Evolutionary conservation across 35 echinoderm and acorn worm species (phyloP), one percentile per base, ranked within the genome.

Genomic region (Stichopus chloronotus): DNA sequence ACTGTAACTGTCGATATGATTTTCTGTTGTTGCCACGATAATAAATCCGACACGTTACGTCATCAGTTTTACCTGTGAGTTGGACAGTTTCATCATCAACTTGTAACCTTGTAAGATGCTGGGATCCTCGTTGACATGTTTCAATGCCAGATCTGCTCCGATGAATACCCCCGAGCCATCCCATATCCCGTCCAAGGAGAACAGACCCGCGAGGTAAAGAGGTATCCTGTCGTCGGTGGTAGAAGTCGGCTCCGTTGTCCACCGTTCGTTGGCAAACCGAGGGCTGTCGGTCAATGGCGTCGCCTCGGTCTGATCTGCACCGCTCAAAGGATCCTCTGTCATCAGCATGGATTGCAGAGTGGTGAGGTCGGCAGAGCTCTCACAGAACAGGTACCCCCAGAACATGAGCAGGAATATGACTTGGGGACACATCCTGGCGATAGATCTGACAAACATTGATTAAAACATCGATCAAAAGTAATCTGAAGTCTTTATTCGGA

Each of bases 131-230:
- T 89, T 89, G 87, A 89, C 57, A 54, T 89, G 87, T 54, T 89
- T 71, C 59, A 89, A n/a, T 14, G 87, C 87, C 13, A 89, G 61
- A 89, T 89, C 87, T 4, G 87, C 59, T 63, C 16, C 87, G n/a
- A 89, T 23, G 22, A 63, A 69, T 23, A 89, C 59, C 23, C 87
- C 87, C 24, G 87, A 89, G 11, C 86, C 86, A 88, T 88, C 86
- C 86, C 54, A 88, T 17, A 65, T 25, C 4, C 86, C 86, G n/a
- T 58, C 57, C 61, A 88, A 7, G 11, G 86, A 60, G 57, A 88
- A 88, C 86, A 88, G 25, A 13, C 57, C 86, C 14, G 86, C 57
- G 5, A 88, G 57, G 22, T 88, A 88, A 16, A 88, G 58, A 2
- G 86, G 86, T 17, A 88, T 88, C 20, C 19, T 25, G 16, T 88